Conservation (phyloP, 2,888 invertebrate species). For the Sphaerophoria rueppellii region DNA sequence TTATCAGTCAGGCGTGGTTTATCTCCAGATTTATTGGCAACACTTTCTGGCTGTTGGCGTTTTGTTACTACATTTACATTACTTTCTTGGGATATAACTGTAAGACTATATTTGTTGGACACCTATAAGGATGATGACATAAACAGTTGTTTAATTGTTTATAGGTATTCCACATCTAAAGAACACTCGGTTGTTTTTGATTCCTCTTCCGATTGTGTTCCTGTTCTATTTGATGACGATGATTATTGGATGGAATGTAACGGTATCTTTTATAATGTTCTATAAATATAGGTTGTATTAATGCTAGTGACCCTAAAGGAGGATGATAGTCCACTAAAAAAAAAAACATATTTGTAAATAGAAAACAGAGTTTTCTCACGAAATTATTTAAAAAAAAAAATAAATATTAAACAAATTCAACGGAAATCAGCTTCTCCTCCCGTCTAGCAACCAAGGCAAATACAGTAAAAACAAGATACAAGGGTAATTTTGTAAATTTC, state of each 20-base stretch:
- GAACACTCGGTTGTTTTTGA: conserved; percentile 91
- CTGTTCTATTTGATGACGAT: conserved; percentile 91
- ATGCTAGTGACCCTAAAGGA: conserved; percentile 46
- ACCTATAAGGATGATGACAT: background rate
- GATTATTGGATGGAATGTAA: conserved; percentile 92
- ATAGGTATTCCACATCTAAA: conserved; percentile 93
- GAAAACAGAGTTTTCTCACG: conserved; percentile 54
- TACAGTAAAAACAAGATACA: too few species aligned
- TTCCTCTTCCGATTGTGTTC: conserved; percentile 90
- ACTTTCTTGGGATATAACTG: conserved; percentile 98
- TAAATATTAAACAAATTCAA: conserved; percentile 43
- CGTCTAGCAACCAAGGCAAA: too few species aligned
- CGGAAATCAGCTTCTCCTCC: background rate
- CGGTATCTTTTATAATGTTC: conserved; percentile 90
- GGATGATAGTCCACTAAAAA: background rate
- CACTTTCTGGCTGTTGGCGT: conserved; percentile 95
- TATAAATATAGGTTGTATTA: conserved; percentile 91
- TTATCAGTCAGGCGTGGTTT: conserved; percentile 90
- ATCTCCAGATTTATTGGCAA: conserved; percentile 94
- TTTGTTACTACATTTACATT: conserved; percentile 97
- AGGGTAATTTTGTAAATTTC: background rate
- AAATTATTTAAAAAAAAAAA: conserved; percentile 61
- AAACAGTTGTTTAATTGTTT: conserved; percentile 7
- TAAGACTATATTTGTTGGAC: conserved; percentile 83
- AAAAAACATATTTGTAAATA: conserved; percentile 47